These are phyloP conservation scores for Pipistrellus pipistrellus DNA, from an alignment of 2,797 vertebrate species.

Conservation along the genomic window DNA sequence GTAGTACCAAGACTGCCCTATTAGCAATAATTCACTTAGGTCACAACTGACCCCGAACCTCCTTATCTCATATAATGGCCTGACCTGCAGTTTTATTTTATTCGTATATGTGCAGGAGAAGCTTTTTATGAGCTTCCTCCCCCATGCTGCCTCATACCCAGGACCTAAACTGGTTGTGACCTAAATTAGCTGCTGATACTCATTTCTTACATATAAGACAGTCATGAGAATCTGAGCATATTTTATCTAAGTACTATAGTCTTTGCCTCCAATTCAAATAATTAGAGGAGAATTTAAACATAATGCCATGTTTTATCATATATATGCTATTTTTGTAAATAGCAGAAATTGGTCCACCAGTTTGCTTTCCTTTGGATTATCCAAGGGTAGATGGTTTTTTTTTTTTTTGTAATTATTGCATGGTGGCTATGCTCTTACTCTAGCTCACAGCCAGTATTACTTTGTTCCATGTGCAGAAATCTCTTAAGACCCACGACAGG, in stretches of 20 bases:
- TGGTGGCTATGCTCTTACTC: background rate
- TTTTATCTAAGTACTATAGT: constrained; percentile 4
- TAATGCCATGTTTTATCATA: constrained; percentile 19
- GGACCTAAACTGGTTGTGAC: background rate
- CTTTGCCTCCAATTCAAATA: background rate
- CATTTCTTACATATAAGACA: background rate
- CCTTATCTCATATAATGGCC: background rate
- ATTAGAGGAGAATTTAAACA: background rate
- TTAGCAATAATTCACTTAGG: background rate
- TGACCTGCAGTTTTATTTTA: background rate
- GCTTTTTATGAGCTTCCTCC: background rate
- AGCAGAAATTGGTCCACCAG: background rate
- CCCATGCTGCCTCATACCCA: background rate
- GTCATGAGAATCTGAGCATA: background rate
- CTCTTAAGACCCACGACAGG: background rate
- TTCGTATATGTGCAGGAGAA: background rate
- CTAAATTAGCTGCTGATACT: background rate
- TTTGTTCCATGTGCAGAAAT: background rate
- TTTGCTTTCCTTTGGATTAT: constrained; percentile 40
- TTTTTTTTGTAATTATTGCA: background rate
- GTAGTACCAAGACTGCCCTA: background rate
- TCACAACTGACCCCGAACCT: background rate
- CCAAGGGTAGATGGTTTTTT: background rate
- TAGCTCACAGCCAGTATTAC: background rate
- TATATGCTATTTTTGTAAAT: background rate